phyloP scores from a whole-genome alignment of 2,888 invertebrate genomes.

The Apamea crenata region DNA sequence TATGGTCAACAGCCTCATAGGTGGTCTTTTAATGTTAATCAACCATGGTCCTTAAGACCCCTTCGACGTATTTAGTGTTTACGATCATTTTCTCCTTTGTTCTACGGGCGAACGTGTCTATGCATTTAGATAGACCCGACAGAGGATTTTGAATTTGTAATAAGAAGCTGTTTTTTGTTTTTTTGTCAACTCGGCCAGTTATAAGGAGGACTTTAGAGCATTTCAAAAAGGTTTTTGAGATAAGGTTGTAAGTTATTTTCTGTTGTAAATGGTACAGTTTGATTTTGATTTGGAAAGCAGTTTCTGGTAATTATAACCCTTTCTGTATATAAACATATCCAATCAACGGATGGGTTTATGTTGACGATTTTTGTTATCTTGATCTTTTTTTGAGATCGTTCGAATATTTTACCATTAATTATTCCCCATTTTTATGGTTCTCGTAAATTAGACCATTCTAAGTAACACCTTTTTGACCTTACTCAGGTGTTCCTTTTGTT shows the following conservation, averaged over 20 bases:
- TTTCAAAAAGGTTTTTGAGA: background rate
- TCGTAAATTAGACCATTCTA: background rate
- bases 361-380: too few relatives aligned
- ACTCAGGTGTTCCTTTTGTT: background rate
- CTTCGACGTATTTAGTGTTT: constrained; percentile 41
- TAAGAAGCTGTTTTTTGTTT: constrained; percentile 14
- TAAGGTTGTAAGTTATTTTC: background rate
- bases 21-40: constrained; percentile 58
- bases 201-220: background rate
- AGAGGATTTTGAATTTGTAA: constrained; percentile 55
- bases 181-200: background rate
- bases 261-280: background rate
- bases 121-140: constrained; percentile 61
- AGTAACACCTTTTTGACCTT: background rate
- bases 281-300: background rate
- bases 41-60: constrained; percentile 1
- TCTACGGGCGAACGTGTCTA: constrained; percentile 63
- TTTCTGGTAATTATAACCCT: background rate
- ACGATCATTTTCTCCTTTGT: constrained; percentile 43
- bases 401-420: background rate
- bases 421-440: background rate
- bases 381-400: background rate
- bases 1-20: constrained; percentile 23
- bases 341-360: background rate
- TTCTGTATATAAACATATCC: background rate